phyloP scores from a whole-genome alignment of 2,113 vertebrate genomes.

The Clarias magur region DNA sequence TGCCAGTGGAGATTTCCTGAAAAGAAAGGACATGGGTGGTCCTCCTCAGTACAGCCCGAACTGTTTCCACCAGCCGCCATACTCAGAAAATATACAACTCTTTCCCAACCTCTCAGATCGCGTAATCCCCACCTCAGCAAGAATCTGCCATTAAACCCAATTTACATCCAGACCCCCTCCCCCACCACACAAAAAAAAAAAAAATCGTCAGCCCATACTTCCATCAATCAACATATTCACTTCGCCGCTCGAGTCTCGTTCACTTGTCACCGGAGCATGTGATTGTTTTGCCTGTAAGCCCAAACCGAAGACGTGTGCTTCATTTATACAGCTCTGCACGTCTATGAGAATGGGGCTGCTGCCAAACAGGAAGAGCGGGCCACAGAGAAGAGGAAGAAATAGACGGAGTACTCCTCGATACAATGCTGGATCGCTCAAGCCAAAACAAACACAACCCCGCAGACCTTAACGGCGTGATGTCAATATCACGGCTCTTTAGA shows the following conservation, averaged over 20 bases:
- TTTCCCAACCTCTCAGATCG: slow-evolving; percentile 45
- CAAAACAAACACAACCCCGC: slow-evolving; percentile 53
- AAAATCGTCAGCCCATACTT: slow-evolving; percentile 60
- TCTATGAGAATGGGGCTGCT: slow-evolving; percentile 40
- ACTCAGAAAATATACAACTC: slow-evolving; percentile 68
- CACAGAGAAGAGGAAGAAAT: slow-evolving; percentile 54
- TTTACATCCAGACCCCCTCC: slow-evolving; percentile 59
- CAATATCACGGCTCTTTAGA: slow-evolving; percentile 40
- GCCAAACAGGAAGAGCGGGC: slow-evolving; percentile 51
- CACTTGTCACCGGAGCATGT: slow-evolving; percentile 45
- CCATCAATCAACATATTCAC: slow-evolving; percentile 59
- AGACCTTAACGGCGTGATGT: slow-evolving; percentile 44
- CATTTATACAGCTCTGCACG: slow-evolving; percentile 42
- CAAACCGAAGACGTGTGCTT: slow-evolving; percentile 52
- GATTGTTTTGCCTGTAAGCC: slow-evolving; percentile 49
- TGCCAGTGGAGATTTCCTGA: slow-evolving; percentile 64
- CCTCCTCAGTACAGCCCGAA: slow-evolving; percentile 38
- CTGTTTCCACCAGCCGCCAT: slow-evolving; percentile 54
- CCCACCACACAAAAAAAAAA: not conserved
- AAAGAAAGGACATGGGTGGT: slow-evolving; percentile 57
- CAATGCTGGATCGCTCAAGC: slow-evolving; percentile 45
- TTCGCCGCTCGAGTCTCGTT: slow-evolving; percentile 34
- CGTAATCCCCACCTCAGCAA: slow-evolving; percentile 39
- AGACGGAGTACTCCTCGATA: slow-evolving; percentile 42
- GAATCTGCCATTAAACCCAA: slow-evolving; percentile 62